Percentiles rank a stretch among this genome's conserved stretches.
Conservation (phyloP, 2,888 invertebrate genomes). For the Heteromurus nitidus region DNA sequence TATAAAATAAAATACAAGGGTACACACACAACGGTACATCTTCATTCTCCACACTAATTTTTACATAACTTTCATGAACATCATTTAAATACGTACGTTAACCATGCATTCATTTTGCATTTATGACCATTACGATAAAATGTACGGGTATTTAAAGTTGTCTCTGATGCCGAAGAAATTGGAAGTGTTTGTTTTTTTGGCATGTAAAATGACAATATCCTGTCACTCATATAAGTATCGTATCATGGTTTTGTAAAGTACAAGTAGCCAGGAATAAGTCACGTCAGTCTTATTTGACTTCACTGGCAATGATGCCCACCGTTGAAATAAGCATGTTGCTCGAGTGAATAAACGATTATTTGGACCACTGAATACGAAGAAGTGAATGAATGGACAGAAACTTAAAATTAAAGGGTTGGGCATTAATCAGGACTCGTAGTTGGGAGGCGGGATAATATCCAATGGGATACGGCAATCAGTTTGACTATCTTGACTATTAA, state of each 20-base stretch:
- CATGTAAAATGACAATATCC: constrained; percentile 17
- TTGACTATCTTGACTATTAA: constrained; percentile 19
- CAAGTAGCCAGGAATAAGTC: constrained; percentile 57
- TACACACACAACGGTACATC: no score
- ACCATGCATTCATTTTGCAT: no score
- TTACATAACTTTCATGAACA: no score
- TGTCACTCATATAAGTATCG: not conserved
- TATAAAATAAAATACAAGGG: no score
- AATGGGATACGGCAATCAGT: constrained; percentile 54
- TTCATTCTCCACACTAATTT: no score
- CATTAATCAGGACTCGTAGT: constrained; percentile 60
- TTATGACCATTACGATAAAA: no score
- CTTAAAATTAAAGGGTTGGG: constrained; percentile 51
- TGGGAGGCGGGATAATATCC: constrained; percentile 47
- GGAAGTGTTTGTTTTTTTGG: constrained; percentile 44
- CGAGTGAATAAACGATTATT: constrained; percentile 53
- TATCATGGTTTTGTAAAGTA: constrained; percentile 8
- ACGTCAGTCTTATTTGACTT: constrained; percentile 61
- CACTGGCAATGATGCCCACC: constrained; percentile 63
- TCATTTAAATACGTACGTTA: no score
- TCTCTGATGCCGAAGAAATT: constrained; percentile 7
- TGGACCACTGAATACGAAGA: constrained; percentile 49
- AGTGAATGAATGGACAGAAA: constrained; percentile 46
- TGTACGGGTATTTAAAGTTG: no score
- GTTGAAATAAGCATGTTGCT: constrained; percentile 59